Base-by-base conservation (phyloP, 2,113 vertebrate genomes). In the Oreochromis tanganicae region DNA sequence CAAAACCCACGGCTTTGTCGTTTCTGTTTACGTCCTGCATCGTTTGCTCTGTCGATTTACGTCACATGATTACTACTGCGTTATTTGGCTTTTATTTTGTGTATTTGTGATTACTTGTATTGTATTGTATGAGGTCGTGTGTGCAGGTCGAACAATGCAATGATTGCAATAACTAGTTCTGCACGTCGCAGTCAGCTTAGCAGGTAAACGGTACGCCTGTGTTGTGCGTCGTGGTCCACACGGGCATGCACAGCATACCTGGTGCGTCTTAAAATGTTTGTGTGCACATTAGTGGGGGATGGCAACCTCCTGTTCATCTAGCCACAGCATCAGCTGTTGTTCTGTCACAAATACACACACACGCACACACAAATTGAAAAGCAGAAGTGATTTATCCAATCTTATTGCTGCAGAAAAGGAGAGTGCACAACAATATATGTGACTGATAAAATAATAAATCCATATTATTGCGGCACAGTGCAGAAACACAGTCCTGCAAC, bases 321-420 rank as follows among this genome's bases (percentile, higher is more conserved):
- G 91, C 92, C 87, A 52, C 13, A 27, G 83, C 46, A 54, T 93
- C 90, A 90, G 87, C 90, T 94, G 92, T 88, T 90, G 84, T 87
- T 78, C 78, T 85, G 46, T 8, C 80, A 79, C 83, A 84, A 32
- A 81, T 52, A 81, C 38, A 61, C 16, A 84, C 19, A n/a, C 14
- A 52, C 55, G 48, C 83, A 56, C 55, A 79, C 43, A 71, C 85
- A 73, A 36, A 84, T 68, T 80, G 24, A 55, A 63, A 11, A 71
- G 55, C 41, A 80, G 55, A 24, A 84, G 36, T 56, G 50, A 85
- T 91, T 91, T 90, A 82, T 86, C 54, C 83, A 81, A 81, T 59
- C 66, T 27, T 32, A 7, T 78, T 57, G 13, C 82, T 81, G 59
- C 78, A 13, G 27, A 80, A 81, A 55, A 78, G 24, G 13, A 24